Base-by-base conservation (phyloP, 2,113 vertebrate genomes). In the Corapipo altera region DNA sequence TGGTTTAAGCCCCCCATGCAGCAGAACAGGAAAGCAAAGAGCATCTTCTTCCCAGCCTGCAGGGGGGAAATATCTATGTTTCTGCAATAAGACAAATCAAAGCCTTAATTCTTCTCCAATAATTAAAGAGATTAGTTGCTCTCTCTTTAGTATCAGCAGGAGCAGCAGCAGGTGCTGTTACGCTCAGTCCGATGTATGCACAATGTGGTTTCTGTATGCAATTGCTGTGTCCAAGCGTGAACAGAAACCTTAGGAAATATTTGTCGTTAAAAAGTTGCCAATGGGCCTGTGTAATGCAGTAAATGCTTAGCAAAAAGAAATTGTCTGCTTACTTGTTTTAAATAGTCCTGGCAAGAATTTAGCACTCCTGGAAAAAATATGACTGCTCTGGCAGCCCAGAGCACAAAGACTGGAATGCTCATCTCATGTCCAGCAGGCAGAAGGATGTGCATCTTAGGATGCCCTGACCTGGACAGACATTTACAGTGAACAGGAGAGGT, bases 121-220 rank as follows among this genome's bases (percentile, higher is more conserved):
- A 93, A 96, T 89, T 92, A 95, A 89, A 93, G 81, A 93, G 86
- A 94, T 94, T 78, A 85, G 69, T 84, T 93, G 70, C 35, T 96
- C 43, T 76, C 89, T 87, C 73, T 87, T 85, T 61, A 92, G 92
- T 17, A 96, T 62, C 91, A 93, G 93, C 92, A 91, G 93, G 91
- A 93, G 79, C 48, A 96, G 73, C 88, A 93, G 83, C 88, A 94
- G 93, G 80, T 91, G 80, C 33, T 89, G 75, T 88, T 89, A 74
- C 1, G 17, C 66, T 81, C 4, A 2, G 78, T 67, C 82, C 57
- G 0, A 30, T n/a, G 71, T 57, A 21, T 77, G 49, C 71, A 55
- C 89, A 92, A 91, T 69, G 72, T 5, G 0, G 69, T 28, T 96
- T 87, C 83, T 43, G 33, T 15, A 37, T 15, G 41, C 69, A 83